A percentile compares a stretch with the other conserved stretches of the same genome.
phyloP scores from a whole-genome alignment of 2,113 vertebrate genomes.

The Monarcha castaneiventris region DNA sequence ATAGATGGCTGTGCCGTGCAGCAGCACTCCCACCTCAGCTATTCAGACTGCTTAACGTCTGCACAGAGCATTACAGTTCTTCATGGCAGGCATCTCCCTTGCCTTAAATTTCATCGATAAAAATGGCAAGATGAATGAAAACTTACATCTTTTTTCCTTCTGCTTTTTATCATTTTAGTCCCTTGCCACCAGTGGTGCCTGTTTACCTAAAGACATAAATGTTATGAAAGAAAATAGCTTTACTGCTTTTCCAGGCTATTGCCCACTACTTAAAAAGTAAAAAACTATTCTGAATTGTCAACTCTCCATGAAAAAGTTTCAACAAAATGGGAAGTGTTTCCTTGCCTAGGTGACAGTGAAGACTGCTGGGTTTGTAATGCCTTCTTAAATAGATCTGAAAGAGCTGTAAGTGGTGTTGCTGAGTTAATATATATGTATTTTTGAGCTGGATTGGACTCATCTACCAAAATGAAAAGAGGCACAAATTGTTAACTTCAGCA shows the following conservation, averaged over 20 bases:
- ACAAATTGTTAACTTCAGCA: constrained; percentile 15
- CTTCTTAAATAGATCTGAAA: not conserved
- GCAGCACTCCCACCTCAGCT: not conserved
- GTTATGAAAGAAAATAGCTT: not conserved
- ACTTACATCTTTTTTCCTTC: not conserved
- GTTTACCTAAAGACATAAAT: not conserved
- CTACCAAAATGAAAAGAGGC: not conserved
- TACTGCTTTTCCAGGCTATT: not conserved
- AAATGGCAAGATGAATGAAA: not conserved
- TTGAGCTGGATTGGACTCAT: not conserved
- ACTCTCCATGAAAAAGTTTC: not conserved
- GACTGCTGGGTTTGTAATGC: not conserved
- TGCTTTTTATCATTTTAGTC: not conserved
- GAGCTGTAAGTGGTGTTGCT: not conserved
- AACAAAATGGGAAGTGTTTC: not conserved
- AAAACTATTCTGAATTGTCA: not conserved
- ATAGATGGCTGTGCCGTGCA: not conserved
- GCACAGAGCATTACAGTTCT: not conserved
- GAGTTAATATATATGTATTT: not conserved
- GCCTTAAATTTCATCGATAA: not conserved
- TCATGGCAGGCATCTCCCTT: not conserved
- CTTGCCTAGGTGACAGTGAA: not conserved
- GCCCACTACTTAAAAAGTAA: not conserved
- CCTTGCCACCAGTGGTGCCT: not conserved
- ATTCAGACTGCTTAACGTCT: not conserved